These are phyloP conservation scores for Trachelus iudaicus DNA, from an alignment of 2,888 invertebrate species.

Conservation along the genomic window DNA sequence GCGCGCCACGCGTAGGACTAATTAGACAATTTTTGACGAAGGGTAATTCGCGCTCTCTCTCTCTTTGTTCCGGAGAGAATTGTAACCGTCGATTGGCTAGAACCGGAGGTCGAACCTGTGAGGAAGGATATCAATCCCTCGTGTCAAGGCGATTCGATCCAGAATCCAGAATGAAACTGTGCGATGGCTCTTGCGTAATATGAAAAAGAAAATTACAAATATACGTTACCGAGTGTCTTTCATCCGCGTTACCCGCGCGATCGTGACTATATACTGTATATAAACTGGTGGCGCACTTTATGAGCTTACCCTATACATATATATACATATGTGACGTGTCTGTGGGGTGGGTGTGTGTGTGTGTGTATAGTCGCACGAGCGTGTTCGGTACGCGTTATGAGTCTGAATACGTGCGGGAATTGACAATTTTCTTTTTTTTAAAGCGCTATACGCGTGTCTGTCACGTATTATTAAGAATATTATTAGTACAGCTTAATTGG, in stretches of 20 bases:
- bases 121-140: too few relatives aligned
- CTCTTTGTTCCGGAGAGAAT: neutral
- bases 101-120: neutral
- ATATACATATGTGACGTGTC: neutral
- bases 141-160: too few relatives aligned
- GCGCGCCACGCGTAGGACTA: neutral
- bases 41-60: neutral
- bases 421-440: constrained; percentile 51
- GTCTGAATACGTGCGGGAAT: constrained; percentile 44
- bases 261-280: neutral
- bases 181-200: too few relatives aligned
- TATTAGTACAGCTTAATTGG: neutral
- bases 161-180: too few relatives aligned
- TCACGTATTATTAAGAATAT: neutral
- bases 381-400: neutral
- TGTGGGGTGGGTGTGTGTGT: neutral
- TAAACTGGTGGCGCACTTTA: neutral
- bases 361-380: neutral
- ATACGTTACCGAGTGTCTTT: constrained; percentile 15
- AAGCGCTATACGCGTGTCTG: constrained; percentile 24
- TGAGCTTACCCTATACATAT: neutral
- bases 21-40: neutral
- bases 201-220: neutral
- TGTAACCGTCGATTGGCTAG: neutral
- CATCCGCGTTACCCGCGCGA: neutral